Conservation (phyloP, 1,140 invertebrate species). For the Panulirus ornatus region DNA sequence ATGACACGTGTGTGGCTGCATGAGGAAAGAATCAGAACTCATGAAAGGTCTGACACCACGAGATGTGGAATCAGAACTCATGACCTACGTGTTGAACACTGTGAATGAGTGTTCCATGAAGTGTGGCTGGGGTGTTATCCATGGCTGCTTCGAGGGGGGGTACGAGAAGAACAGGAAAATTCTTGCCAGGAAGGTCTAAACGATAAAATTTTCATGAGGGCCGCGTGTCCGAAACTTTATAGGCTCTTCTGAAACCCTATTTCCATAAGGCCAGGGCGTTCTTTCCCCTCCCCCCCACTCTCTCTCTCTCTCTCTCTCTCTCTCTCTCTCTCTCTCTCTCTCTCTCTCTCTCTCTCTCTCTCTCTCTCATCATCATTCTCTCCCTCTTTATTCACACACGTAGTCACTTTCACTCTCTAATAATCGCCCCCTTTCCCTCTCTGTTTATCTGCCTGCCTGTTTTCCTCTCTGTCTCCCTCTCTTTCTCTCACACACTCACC, state of each 20-base stretch:
- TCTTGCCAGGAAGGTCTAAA: slow-evolving; percentile 10
- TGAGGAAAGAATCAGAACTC: too few relatives aligned
- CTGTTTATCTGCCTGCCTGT: background rate
- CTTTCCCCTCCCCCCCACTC: background rate
- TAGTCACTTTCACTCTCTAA: background rate
- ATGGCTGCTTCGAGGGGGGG: too few relatives aligned
- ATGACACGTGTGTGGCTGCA: too few relatives aligned
- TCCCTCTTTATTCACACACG: background rate
- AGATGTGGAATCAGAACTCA: too few relatives aligned
- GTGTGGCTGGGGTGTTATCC: too few relatives aligned
- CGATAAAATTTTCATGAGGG: slow-evolving; percentile 47
- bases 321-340: background rate
- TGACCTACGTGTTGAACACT: too few relatives aligned
- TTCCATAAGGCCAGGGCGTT: slow-evolving; percentile 31
- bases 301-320: background rate
- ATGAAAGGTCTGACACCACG: too few relatives aligned
- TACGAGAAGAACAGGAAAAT: background rate
- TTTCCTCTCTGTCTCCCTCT: background rate
- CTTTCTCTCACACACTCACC: too few relatives aligned
- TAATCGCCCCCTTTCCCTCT: background rate
- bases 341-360: slow-evolving; percentile 1
- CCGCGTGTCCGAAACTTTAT: slow-evolving; percentile 26
- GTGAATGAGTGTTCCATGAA: too few relatives aligned
- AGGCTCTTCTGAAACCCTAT: slow-evolving; percentile 19
- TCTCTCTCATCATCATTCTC: background rate